These are phyloP conservation scores for Callyntrura sp. DNA, from an alignment of 2,888 invertebrate species.

Conservation along the genomic window DNA sequence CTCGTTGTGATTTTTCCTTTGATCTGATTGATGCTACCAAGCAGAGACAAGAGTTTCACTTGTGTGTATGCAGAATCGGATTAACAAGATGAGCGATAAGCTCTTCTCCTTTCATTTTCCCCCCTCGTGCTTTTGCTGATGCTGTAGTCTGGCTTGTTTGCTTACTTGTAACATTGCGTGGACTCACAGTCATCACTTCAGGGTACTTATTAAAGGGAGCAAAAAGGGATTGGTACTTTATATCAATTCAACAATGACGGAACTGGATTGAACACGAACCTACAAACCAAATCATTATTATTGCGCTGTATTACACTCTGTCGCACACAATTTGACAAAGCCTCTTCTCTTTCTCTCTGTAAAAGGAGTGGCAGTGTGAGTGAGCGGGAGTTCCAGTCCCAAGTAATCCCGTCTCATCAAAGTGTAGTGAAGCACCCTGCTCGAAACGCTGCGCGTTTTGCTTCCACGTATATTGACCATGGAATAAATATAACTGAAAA, in stretches of 20 bases:
- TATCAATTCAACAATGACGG: constrained; percentile 28
- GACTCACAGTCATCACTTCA: background rate
- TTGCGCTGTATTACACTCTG: background rate
- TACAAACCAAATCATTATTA: constrained; percentile 1
- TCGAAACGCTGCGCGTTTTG: background rate
- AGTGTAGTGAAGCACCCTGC: background rate
- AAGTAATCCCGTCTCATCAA: background rate
- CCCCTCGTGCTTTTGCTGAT: too few relatives aligned
- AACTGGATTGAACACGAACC: background rate
- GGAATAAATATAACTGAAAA: constrained; percentile 20
- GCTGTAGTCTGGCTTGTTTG: background rate
- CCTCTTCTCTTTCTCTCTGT: constrained; percentile 1
- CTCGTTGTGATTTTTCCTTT: constrained; percentile 45
- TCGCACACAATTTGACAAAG: background rate
- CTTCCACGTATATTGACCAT: background rate
- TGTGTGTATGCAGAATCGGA: background rate
- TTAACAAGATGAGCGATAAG: constrained; percentile 27
- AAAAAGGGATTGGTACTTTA: constrained; percentile 4
- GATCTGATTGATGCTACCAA: constrained; percentile 39
- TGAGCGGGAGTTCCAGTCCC: background rate
- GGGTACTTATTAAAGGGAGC: background rate
- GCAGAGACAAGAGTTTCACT: background rate
- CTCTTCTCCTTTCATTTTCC: background rate
- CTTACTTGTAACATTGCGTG: background rate
- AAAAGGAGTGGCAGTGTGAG: background rate